These are phyloP conservation scores for Alethe diademata DNA, from an alignment of 2,113 vertebrate species.

Conservation along the genomic window DNA sequence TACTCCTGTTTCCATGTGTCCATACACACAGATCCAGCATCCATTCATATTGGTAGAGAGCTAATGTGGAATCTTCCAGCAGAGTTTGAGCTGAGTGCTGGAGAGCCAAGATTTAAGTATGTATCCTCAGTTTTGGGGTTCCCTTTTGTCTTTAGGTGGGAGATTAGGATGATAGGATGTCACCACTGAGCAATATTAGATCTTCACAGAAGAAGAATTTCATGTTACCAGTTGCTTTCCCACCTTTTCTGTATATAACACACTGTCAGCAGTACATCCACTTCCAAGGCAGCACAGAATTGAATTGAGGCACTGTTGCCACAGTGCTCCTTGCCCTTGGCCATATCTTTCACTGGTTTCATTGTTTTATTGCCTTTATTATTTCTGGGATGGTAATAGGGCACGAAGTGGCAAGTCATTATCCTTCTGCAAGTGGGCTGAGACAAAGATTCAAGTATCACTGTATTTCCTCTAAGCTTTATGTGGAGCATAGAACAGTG, in stretches of 20 bases:
- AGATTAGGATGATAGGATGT: not conserved
- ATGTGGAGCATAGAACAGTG: not conserved
- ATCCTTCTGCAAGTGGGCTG: slow-evolving; percentile 26
- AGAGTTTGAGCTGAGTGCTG: not conserved
- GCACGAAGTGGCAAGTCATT: slow-evolving; percentile 8
- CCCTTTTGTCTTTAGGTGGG: not conserved
- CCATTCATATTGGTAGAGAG: not conserved
- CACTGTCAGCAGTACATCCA: not conserved
- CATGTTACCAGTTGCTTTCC: not conserved
- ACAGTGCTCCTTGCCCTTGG: slow-evolving; percentile 54
- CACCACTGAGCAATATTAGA: not conserved
- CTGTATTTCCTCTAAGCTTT: not conserved
- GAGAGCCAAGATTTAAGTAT: not conserved
- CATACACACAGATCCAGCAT: not conserved
- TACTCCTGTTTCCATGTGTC: not conserved
- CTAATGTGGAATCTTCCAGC: not conserved
- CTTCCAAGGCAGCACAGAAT: slow-evolving; percentile 6
- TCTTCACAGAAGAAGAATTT: not conserved
- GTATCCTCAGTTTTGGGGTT: not conserved
- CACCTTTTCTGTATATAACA: not conserved
- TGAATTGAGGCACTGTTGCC: slow-evolving; percentile 4
- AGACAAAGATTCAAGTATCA: slow-evolving; percentile 1
- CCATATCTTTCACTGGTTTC: slow-evolving; percentile 45
- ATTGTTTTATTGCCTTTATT: slow-evolving; percentile 62
- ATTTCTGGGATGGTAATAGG: slow-evolving; percentile 43